Percentiles rank a stretch among this genome's conserved stretches.
phyloP scores from a whole-genome alignment of 1,140 invertebrate genomes.

The Caerostris darwini region DNA sequence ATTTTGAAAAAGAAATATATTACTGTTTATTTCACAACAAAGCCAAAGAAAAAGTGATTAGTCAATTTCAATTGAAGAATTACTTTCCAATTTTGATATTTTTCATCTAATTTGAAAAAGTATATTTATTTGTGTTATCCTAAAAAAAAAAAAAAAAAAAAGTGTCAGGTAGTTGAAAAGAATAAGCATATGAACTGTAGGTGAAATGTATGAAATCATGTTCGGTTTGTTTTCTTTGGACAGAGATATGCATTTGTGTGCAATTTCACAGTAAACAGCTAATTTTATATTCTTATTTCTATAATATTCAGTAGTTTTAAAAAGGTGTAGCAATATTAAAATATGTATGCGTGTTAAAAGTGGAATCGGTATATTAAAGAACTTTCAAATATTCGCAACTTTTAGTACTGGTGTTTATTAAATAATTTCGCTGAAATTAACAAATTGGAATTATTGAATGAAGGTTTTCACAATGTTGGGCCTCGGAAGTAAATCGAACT shows the following conservation, averaged over 20 bases:
- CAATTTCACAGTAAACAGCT: neutral
- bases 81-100: no score
- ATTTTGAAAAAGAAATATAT: neutral
- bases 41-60: neutral
- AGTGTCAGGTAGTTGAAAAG: neutral
- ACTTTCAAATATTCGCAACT: neutral
- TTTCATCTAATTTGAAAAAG: no score
- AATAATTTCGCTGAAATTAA: neutral
- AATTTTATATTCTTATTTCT: neutral
- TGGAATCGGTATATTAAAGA: no score
- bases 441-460: conserved; percentile 22
- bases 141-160: neutral
- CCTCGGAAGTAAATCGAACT: conserved; percentile 84
- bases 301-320: neutral
- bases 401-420: neutral
- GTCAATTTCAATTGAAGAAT: neutral
- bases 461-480: conserved; percentile 65
- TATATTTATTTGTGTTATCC: no score
- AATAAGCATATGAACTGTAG: neutral
- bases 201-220: neutral
- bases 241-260: neutral
- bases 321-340: neutral
- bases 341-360: no score
- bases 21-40: no score
- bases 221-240: neutral